A percentile compares a stretch with the other conserved stretches of the same genome.
Conservation (phyloP, 1,140 invertebrate genomes). For the Coelopa frigida region DNA sequence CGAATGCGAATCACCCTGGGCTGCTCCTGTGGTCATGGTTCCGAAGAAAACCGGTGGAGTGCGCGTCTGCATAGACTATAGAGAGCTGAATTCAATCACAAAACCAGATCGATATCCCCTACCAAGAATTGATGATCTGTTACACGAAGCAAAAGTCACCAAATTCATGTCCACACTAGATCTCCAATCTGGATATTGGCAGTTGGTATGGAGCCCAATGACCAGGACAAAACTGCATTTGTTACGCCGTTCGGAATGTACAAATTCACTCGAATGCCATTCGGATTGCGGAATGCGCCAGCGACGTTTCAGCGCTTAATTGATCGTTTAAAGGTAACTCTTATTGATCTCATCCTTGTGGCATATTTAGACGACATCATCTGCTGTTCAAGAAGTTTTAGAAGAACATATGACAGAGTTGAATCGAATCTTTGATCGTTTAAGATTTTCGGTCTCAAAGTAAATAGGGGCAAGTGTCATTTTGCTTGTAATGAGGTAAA, state of each 20-base stretch:
- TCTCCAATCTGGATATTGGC: conserved; percentile 31
- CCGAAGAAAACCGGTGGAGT: too few species aligned
- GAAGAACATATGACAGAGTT: too few species aligned
- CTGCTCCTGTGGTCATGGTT: too few species aligned
- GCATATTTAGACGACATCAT: too few species aligned
- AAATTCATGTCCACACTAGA: conserved; percentile 42
- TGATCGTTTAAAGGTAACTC: too few species aligned
- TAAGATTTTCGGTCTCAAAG: too few species aligned
- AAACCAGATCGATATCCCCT: conserved; percentile 24
- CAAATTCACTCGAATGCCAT: conserved; percentile 7
- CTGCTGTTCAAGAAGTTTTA: too few species aligned
- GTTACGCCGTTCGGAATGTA: not conserved
- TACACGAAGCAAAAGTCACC: conserved; percentile 28
- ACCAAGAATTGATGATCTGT: conserved; percentile 44
- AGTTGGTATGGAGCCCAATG: conserved; percentile 16
- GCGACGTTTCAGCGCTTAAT: conserved; percentile 11
- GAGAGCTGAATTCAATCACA: not conserved
- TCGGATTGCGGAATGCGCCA: conserved; percentile 7
- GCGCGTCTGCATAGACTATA: conserved; percentile 1
- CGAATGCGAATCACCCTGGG: too few species aligned
- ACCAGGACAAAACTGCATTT: conserved; percentile 6
- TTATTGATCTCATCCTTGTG: too few species aligned
- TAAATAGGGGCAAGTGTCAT: too few species aligned
- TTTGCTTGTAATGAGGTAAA: too few species aligned
- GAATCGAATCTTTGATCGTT: too few species aligned